Evolutionary conservation across 2,888 invertebrate species (phyloP), one percentile per base, ranked within the genome.

Genomic region (Sicus ferrugineus): DNA sequence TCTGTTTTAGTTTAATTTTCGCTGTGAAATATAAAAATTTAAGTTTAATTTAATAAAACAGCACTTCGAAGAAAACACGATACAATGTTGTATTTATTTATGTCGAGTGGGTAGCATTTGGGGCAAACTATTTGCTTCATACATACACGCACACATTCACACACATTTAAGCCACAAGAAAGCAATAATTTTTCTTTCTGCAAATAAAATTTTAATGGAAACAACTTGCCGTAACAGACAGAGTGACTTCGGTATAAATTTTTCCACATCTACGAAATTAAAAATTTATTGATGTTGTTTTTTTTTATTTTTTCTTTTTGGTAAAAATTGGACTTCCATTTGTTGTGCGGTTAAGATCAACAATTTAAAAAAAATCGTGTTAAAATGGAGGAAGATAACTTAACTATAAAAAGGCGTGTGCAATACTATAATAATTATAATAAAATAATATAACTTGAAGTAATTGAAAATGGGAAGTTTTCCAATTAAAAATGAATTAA

Each of bases 161-260:
- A 46, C 46, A n/a, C 2, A 3, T n/a, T n/a, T 46, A 46, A 5
- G n/a, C 46, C 21, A 23, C 46, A 46, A 23, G 9, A 4, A 52
- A 52, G 1, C 5, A 23, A 52, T n/a, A 21, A 52, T 9, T 2
- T 11, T 23, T 21, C 21, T 52, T 23, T 23, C 54, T 54, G 23
- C 23, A 28, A 28, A 26, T 23, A 54, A 4, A 54, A 28, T 14
- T 23, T 54, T 28, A 7, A 54, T 23, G 28, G 26, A 54, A 54
- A 50, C 21, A 50, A 9, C n/a, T 50, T 54, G 54, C 23, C 14
- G 14, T 23, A 9, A 28, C 26, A 54, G 54, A 54, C 54, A 54
- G 54, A 54, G 28, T 14, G 54, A 54, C 54, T 54, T 54, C 54
- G 26, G 5, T 26, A n/a, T n/a, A n/a, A n/a, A n/a, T n/a, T n/a